Conservation (phyloP, 2,888 invertebrate genomes). For the Cyaniris semiargus region DNA sequence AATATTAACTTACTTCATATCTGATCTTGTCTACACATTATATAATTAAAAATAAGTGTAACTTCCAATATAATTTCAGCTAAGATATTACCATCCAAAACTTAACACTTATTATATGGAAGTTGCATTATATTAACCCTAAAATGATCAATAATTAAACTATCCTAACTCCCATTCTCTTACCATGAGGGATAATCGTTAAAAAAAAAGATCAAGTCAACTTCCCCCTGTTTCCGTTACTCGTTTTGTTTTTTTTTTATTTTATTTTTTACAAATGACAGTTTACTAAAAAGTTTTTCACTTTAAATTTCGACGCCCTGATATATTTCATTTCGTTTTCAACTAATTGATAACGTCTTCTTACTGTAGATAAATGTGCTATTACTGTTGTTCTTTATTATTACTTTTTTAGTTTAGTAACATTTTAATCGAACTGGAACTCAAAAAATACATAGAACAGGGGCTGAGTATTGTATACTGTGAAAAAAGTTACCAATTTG, state of each 20-base stretch:
- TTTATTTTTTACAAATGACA: slow-evolving; percentile 48
- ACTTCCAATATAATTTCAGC: slow-evolving; percentile 18
- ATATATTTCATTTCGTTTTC: slow-evolving; percentile 51
- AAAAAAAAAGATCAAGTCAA: slow-evolving; percentile 55
- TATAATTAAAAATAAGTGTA: background rate
- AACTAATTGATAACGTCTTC: slow-evolving; percentile 39
- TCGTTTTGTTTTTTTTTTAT: slow-evolving; percentile 53
- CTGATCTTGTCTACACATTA: background rate
- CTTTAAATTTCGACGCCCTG: slow-evolving; percentile 68
- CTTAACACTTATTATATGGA: slow-evolving; percentile 52
- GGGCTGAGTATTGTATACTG: background rate
- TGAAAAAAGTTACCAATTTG: background rate
- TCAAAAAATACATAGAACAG: background rate
- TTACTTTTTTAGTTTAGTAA: background rate
- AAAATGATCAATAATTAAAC: slow-evolving; percentile 35
- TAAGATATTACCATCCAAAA: background rate
- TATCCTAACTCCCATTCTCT: slow-evolving; percentile 40
- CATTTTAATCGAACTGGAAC: background rate
- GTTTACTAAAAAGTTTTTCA: slow-evolving; percentile 42
- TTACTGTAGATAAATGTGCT: slow-evolving; percentile 18
- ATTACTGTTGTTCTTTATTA: slow-evolving; percentile 23
- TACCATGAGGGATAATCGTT: slow-evolving; percentile 70
- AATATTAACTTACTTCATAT: background rate
- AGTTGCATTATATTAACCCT: slow-evolving; percentile 55
- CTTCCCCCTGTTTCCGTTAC: slow-evolving; percentile 78